Conservation (phyloP, 2,113 vertebrate genomes). For the Lampris incognitus region DNA sequence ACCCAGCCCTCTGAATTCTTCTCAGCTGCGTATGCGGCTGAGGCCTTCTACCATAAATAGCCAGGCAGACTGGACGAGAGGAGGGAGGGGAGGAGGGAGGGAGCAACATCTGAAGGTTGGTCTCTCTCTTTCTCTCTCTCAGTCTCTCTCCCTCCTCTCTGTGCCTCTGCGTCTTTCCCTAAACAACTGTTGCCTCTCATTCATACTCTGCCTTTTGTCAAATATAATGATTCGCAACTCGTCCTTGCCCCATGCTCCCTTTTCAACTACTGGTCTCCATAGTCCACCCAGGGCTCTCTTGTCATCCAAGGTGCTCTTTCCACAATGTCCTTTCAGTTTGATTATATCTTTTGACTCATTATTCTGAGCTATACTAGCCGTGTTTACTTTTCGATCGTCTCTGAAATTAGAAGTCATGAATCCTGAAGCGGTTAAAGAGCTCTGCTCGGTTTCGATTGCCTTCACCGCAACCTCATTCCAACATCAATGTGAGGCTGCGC, state of each 20-base stretch:
- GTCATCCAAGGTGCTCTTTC: not conserved
- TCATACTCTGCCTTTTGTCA: slow-evolving; percentile 13
- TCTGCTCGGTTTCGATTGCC: no score
- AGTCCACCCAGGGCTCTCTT: not conserved
- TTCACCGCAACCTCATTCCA: no score
- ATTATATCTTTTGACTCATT: not conserved
- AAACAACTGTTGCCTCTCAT: not conserved
- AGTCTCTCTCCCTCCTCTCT: not conserved
- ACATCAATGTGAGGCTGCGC: no score
- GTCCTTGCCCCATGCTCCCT: not conserved
- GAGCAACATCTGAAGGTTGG: slow-evolving; percentile 13
- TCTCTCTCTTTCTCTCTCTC: slow-evolving; percentile 9
- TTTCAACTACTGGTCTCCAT: not conserved
- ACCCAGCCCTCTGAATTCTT: slow-evolving; percentile 66
- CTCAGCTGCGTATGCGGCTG: slow-evolving; percentile 44
- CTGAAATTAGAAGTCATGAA: no score
- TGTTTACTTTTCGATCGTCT: no score
- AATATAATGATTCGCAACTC: slow-evolving; percentile 22
- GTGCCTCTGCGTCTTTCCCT: slow-evolving; percentile 1
- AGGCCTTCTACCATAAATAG: slow-evolving; percentile 85
- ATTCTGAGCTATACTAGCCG: no score
- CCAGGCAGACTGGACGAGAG: slow-evolving; percentile 58
- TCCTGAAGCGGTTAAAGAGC: no score
- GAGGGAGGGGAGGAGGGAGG: slow-evolving; percentile 34
- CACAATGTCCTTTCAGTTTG: not conserved